Evolutionary conservation across 1,140 invertebrate genomes (phyloP), one percentile per base, ranked within the genome.

Genomic region (Pogonomyrmex californicus): DNA sequence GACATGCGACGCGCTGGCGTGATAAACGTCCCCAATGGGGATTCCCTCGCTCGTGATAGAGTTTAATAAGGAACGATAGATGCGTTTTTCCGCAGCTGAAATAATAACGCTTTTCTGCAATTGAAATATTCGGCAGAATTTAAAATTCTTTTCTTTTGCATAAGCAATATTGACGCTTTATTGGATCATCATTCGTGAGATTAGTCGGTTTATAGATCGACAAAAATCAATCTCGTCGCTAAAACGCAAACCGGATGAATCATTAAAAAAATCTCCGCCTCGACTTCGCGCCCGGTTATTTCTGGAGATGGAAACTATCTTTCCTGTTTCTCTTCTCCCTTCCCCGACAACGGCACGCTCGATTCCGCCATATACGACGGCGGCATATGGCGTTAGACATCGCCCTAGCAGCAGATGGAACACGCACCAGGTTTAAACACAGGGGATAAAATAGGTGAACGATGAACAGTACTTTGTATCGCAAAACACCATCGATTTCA

Each of bases 251-350:
- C 75, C 68, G 83, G 87, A 71, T 86, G 36, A 82, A 66, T 88
- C 87, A 89, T 89, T 83, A 91, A 91, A 86, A 23, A 91, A 82
- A 54, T 56, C 56, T 41, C 54, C 12, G 76, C 49, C 41, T 65
- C 83, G 75, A 87, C 54, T 38, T 83, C 23, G 63, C 2, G 71
- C 49, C 14, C 41, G 77, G 82, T 78, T 91, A 91, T 91, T 91
- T 90, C 87, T 88, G 83, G 89, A 86, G 71, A 33, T 56, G 62
- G 70, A 58, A 62, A 51, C 60, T 79, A 76, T 87, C 60, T 85
- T 12, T 30, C 36, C n/a, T 23, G 62, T 62, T 65, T 36, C 58
- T 70, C 12, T 30, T 10, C 3, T 56, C 36, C 41, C 7, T 58
- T 23, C 85, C 76, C 71, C 78, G 68, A 68, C 47, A 85, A 62